Evolutionary conservation across 2,888 invertebrate genomes (phyloP).

Genomic region (Cyrtodaria siliqua): DNA sequence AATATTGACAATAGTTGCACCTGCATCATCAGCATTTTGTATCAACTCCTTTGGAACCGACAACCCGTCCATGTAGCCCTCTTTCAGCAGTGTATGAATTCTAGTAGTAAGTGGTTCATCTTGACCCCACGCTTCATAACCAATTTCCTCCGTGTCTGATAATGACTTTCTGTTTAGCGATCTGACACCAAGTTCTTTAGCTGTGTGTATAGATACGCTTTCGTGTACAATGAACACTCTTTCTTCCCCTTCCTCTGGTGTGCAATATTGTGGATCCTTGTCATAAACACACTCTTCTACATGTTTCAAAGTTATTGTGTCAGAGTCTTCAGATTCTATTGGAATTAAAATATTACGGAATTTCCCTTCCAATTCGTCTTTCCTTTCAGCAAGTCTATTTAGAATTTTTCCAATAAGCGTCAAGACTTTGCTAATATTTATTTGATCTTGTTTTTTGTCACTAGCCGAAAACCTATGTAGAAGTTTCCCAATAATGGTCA

Average conservation of each 20-base stretch:
- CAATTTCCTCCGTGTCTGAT: conserved; percentile 62
- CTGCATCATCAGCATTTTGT: conserved; percentile 83
- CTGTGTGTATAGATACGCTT: conserved; percentile 61
- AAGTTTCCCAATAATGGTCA: no score
- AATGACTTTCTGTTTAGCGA: conserved; percentile 70
- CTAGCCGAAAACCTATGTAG: no score
- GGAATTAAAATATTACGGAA: neutral
- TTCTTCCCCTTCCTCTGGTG: conserved; percentile 15
- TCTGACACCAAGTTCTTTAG: conserved; percentile 73
- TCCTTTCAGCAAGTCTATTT: conserved; percentile 14
- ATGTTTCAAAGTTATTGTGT: neutral
- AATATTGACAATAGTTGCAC: conserved; percentile 73
- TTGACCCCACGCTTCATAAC: conserved; percentile 72
- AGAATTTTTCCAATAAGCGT: conserved; percentile 20
- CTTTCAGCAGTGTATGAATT: conserved; percentile 70
- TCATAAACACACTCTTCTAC: neutral
- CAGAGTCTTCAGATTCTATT: neutral
- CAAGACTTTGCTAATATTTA: no score
- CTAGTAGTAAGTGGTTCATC: conserved; percentile 77
- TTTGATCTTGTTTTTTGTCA: no score
- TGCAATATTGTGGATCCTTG: neutral
- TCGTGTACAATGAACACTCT: conserved; percentile 37
- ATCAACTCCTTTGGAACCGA: conserved; percentile 81
- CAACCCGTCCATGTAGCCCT: conserved; percentile 79
- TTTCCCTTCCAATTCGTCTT: conserved; percentile 8